These are phyloP conservation scores for Chelmon rostratus DNA, from an alignment of 2,797 vertebrate species.

Conservation along the genomic window DNA sequence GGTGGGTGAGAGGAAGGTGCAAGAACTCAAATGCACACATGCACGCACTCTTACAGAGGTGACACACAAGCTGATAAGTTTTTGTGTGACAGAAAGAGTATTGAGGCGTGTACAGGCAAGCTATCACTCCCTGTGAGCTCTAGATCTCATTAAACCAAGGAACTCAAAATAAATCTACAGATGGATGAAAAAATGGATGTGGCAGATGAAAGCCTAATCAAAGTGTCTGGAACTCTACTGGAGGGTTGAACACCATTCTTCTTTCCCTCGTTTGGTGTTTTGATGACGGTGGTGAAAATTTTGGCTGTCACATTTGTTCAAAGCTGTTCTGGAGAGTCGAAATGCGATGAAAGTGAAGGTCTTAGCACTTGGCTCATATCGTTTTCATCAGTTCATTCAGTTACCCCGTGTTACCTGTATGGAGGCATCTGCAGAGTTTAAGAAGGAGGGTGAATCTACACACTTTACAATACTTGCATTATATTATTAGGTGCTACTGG, in stretches of 20 bases:
- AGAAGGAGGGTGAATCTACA: background rate
- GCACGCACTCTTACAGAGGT: background rate
- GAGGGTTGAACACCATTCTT: background rate
- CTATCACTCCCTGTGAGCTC: background rate
- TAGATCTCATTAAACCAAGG: background rate
- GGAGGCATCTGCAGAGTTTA: no score
- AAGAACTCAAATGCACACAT: background rate
- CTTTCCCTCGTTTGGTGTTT: background rate
- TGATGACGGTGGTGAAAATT: background rate
- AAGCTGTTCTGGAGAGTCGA: background rate
- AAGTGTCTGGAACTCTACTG: background rate
- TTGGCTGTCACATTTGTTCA: background rate
- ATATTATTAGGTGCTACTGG: background rate
- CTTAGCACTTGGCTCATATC: background rate
- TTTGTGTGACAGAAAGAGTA: background rate
- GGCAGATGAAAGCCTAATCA: background rate
- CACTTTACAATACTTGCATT: background rate
- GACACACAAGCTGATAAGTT: background rate
- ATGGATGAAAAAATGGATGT: background rate
- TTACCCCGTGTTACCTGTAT: background rate
- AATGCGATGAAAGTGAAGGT: background rate
- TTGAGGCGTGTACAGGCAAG: background rate
- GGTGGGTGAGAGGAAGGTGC: conserved; percentile 11
- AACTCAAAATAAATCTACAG: background rate
- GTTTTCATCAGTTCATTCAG: background rate